These are phyloP conservation scores for Tachina lurida DNA, from an alignment of 2,888 invertebrate genomes.

Conservation along the genomic window DNA sequence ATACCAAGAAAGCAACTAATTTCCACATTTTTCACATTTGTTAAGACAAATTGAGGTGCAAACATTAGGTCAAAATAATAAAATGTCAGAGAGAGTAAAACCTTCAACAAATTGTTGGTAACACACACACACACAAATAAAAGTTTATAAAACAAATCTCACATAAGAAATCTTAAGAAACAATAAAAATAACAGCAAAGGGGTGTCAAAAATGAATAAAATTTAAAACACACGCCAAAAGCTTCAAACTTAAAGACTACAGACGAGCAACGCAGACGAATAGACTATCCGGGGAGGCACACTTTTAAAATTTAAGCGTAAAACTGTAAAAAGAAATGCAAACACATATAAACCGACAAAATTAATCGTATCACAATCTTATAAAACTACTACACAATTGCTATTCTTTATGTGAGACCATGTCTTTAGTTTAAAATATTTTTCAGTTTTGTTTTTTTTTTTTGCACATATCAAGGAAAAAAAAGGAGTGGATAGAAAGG, in stretches of 20 bases:
- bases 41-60: constrained; percentile 82
- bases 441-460: too few relatives aligned
- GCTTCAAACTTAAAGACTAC: constrained; percentile 34
- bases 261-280: not conserved
- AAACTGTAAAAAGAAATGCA: constrained; percentile 59
- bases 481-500: constrained; percentile 8
- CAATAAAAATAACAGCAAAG: constrained; percentile 43
- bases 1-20: constrained; percentile 76
- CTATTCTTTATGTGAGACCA: constrained; percentile 11
- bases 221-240: constrained; percentile 58
- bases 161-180: constrained; percentile 49
- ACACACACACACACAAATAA: not conserved
- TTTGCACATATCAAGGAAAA: constrained; percentile 29
- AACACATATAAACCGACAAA: constrained; percentile 46
- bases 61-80: constrained; percentile 82
- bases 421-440: constrained; percentile 45
- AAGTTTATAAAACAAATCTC: constrained; percentile 42
- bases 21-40: constrained; percentile 82
- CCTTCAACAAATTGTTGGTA: constrained; percentile 74
- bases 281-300: constrained; percentile 28
- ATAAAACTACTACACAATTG: constrained; percentile 58
- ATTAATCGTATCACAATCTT: constrained; percentile 56
- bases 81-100: constrained; percentile 75
- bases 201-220: constrained; percentile 65
- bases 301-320: constrained; percentile 70